Percentiles rank a stretch among this genome's conserved stretches.
Conservation (phyloP, 2,113 vertebrate species). For the Piaya cayana region DNA sequence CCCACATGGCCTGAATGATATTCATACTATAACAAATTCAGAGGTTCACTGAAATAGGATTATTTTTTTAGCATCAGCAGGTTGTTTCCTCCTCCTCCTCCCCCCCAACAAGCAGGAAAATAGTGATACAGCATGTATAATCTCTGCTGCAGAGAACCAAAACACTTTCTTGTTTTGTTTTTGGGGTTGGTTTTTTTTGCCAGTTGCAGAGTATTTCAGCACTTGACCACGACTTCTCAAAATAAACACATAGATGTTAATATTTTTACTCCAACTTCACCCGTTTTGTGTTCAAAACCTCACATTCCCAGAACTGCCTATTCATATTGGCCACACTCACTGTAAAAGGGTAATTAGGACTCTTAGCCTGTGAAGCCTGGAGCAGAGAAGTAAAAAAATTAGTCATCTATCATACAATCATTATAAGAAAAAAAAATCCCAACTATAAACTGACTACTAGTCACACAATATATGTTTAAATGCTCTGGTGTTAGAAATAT, state of each 20-base stretch:
- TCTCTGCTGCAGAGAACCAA: background rate
- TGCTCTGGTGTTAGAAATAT: too few species aligned
- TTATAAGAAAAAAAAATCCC: background rate
- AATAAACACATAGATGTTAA: accelerated
- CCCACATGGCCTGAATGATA: background rate
- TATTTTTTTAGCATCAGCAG: background rate
- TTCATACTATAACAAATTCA: background rate
- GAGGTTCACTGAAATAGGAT: background rate
- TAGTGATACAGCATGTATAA: accelerated
- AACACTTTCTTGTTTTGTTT: background rate
- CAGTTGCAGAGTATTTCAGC: background rate
- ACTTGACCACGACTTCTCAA: accelerated
- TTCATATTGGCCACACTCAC: background rate
- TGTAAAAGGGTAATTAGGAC: background rate
- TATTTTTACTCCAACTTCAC: background rate
- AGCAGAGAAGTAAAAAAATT: background rate
- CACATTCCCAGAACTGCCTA: background rate
- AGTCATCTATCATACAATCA: background rate
- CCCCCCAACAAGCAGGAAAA: background rate
- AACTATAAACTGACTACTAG: background rate
- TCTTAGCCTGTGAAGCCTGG: background rate
- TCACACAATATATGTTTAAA: background rate
- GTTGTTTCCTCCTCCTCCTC: too few species aligned
- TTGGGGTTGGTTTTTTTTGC: too few species aligned
- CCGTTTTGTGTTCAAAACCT: background rate